A percentile compares a stretch with the other conserved stretches of the same genome.
Evolutionary conservation across 2,888 invertebrate genomes (phyloP).

Genomic region (Chydorus sphaericus): DNA sequence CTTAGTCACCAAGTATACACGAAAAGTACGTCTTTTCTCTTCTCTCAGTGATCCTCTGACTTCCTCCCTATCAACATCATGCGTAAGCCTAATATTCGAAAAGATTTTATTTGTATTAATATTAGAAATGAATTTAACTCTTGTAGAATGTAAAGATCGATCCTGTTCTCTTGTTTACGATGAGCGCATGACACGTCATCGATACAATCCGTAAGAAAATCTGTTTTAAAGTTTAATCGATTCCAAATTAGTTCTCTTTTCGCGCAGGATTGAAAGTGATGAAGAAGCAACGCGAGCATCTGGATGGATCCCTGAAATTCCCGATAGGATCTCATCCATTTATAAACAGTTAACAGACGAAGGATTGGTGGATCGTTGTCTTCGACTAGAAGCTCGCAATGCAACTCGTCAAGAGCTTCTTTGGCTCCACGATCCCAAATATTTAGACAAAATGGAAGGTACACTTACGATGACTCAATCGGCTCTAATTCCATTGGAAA

Average conservation of each 20-base stretch:
- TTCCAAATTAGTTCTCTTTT: no score
- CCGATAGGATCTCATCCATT: slow-evolving; percentile 55
- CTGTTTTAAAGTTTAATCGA: no score
- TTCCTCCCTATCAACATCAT: no score
- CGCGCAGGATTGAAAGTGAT: no score
- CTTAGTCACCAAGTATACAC: no score
- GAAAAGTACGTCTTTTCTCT: no score
- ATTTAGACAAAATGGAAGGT: slow-evolving; percentile 38
- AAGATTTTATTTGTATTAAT: no score
- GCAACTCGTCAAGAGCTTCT: slow-evolving; percentile 50
- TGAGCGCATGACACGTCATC: slow-evolving; percentile 58
- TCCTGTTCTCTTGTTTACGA: slow-evolving; percentile 64
- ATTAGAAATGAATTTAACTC: no score
- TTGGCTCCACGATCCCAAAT: slow-evolving; percentile 43
- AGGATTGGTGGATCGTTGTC: slow-evolving; percentile 47
- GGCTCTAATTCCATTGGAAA: slow-evolving; percentile 30
- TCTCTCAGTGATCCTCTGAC: no score
- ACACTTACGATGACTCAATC: slow-evolving; percentile 31
- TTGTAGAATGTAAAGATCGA: slow-evolving; percentile 37
- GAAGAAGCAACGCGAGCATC: no score
- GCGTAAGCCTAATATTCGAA: no score
- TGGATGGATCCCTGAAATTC: slow-evolving; percentile 48
- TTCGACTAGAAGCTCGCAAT: slow-evolving; percentile 30
- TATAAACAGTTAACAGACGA: slow-evolving; percentile 53
- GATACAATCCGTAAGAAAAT: no score